Conservation (phyloP, 2,113 vertebrate genomes). For the Zosterops hypoxanthus region DNA sequence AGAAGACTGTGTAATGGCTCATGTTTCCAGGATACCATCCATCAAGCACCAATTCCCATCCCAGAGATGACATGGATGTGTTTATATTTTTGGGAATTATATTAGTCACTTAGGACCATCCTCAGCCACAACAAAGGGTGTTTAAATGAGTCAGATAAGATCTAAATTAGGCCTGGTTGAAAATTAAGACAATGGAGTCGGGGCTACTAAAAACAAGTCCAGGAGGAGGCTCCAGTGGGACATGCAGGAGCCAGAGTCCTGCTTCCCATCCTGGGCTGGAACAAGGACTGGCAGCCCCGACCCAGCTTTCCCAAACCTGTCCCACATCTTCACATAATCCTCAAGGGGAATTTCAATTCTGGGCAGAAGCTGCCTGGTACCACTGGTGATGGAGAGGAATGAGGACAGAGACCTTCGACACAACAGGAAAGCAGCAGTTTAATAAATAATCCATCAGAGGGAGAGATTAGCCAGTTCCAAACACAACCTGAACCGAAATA, state of each 20-base stretch:
- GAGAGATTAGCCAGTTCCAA: conserved; percentile 47
- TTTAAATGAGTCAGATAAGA: background rate
- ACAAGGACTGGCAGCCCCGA: background rate
- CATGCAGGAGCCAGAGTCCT: background rate
- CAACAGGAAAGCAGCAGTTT: conserved; percentile 64
- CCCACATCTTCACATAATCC: too few relatives aligned
- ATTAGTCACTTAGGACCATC: background rate
- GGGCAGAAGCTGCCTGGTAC: background rate
- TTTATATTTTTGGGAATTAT: background rate
- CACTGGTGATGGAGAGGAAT: background rate
- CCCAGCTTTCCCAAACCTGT: background rate
- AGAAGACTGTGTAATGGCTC: background rate
- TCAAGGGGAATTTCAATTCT: background rate
- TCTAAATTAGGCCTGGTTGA: background rate
- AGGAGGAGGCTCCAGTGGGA: background rate
- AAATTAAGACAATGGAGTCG: background rate
- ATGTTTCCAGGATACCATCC: background rate
- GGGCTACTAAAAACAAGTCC: background rate
- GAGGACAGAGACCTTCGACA: background rate
- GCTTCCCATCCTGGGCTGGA: background rate
- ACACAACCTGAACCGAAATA: conserved; percentile 37
- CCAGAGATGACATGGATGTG: background rate
- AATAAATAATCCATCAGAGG: conserved; percentile 59
- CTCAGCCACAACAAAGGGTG: background rate
- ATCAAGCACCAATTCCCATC: background rate